phyloP scores from a whole-genome alignment of 2,797 vertebrate genomes.

The Helicolenus hilgendorfi region DNA sequence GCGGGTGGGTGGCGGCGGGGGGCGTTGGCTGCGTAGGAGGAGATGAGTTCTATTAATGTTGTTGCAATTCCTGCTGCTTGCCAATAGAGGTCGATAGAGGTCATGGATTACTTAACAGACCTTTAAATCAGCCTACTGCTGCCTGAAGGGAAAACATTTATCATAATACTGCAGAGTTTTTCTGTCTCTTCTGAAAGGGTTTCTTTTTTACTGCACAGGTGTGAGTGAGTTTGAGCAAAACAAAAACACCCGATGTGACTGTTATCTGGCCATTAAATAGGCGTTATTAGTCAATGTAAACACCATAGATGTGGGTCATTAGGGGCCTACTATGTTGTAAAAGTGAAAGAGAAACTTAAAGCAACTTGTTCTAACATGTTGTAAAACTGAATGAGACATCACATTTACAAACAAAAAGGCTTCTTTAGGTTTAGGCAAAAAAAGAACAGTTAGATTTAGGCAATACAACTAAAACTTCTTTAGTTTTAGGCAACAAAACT shows the following conservation, averaged over 20 bases:
- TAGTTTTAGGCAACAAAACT: no score
- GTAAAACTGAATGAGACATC: no score
- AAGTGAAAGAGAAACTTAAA: neutral
- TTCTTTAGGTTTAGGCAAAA: no score
- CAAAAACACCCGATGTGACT: neutral
- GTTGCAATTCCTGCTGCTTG: constrained; percentile 57
- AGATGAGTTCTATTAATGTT: constrained; percentile 68
- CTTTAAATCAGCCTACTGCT: constrained; percentile 68
- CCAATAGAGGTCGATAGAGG: constrained; percentile 72
- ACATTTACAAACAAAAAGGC: rapidly evolving
- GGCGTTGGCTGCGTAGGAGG: constrained; percentile 38
- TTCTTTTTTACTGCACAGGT: constrained; percentile 15
- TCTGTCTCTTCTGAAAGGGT: neutral
- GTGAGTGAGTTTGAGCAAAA: neutral
- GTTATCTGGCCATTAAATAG: neutral
- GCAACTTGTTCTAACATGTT: no score
- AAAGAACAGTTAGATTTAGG: no score
- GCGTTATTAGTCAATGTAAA: neutral
- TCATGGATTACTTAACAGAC: constrained; percentile 74
- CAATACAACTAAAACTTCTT: no score
- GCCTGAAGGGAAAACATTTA: constrained; percentile 58
- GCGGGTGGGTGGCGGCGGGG: neutral
- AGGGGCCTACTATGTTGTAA: neutral
- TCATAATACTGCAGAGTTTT: constrained; percentile 42
- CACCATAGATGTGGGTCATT: neutral